Base-by-base conservation (phyloP, 2,888 invertebrate genomes). In the Plebejus anna region DNA sequence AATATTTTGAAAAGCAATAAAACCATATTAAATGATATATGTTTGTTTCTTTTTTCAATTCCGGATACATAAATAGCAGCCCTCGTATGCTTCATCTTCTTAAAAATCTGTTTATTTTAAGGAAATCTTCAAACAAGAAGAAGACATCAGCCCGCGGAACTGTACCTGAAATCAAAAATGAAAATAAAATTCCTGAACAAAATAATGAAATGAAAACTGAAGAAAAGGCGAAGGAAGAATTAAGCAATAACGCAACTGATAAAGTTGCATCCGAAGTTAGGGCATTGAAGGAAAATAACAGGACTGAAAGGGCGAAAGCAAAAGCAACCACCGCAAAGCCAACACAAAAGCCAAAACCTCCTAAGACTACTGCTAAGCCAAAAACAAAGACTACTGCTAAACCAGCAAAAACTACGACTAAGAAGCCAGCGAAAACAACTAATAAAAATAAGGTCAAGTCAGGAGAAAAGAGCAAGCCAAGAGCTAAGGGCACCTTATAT, bases 401-500 rank as follows among this genome's bases (percentile, higher is more conserved):
- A 80, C 90, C 89, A 71, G 82, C 83, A 36, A 92, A 88, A 80
- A 83, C 89, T 1, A 90, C 89, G 1, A 91, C 87, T 3, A 88
- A 88, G 81, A 90, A 90, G 80, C 89, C 90, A 28, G 83, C 81
- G 81, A 90, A 90, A 80, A 89, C 90, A 28, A 83, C 81, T 16
- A 83, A 82, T 79, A 75, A 94, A 86, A 94, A 90, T 77, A 92
- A 90, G 79, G 87, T 88, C 57, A 91, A 92, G 81, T 90, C 91
- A 51, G 85, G 81, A 16, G 86, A 86, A 77, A 95, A 94, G 82
- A 95, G 89, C 78, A 94, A 95, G 80, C 95, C 95, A 2, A 95
- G 96, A 84, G 97, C 97, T 4, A 96, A 95, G 84, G 97, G 97
- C 36, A 97, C 97, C 0, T 90, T 98, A 70, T 97, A 96, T 79